Conservation (phyloP, 2,797 vertebrate genomes). For the Rhinoraja longicauda region DNA sequence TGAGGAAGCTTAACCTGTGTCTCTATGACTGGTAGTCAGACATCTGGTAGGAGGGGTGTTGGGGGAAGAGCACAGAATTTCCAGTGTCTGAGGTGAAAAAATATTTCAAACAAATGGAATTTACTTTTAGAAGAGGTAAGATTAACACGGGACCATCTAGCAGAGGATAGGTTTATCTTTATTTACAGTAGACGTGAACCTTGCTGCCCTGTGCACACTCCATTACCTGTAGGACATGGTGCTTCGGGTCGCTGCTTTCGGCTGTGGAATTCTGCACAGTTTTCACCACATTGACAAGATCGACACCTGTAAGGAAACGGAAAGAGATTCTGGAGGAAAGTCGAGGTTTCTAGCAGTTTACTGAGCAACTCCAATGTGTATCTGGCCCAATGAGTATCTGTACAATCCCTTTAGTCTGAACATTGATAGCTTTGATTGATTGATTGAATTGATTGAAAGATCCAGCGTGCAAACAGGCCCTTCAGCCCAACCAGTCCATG, state of each 20-base stretch:
- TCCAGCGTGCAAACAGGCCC: too few relatives aligned
- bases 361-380: not conserved
- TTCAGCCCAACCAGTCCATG: too few relatives aligned
- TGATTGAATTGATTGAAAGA: too few relatives aligned
- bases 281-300: conserved; percentile 83
- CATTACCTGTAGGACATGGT: conserved; percentile 74
- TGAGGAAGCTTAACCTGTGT: not conserved
- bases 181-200: not conserved
- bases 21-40: not conserved
- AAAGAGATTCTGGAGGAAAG: not conserved
- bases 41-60: not conserved
- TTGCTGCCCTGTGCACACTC: too few relatives aligned
- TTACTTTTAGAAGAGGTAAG: not conserved
- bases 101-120: not conserved
- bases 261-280: conserved; percentile 53
- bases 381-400: not conserved
- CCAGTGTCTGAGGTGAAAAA: not conserved
- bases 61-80: not conserved
- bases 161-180: too few relatives aligned
- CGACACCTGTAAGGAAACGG: conserved; percentile 66
- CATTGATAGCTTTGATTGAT: not conserved
- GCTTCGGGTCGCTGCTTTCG: conserved; percentile 61
- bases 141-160: not conserved
- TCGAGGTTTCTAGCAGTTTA: not conserved
- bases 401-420: not conserved